phyloP scores from a whole-genome alignment of 2,113 vertebrate genomes.

The Dromaius novaehollandiae region DNA sequence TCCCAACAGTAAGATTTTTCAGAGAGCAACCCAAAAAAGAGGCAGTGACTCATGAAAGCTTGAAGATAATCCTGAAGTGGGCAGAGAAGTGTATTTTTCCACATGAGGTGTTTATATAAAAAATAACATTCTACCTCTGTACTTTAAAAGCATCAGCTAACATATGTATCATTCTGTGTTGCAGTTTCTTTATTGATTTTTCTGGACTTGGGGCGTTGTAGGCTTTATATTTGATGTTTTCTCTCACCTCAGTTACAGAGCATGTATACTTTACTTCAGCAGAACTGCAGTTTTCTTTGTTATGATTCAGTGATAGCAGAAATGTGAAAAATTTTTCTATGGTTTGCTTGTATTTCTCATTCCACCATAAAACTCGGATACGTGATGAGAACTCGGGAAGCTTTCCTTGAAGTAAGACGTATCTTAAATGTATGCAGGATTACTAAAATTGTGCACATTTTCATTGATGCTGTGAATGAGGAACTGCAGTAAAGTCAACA shows the following conservation, averaged over 20 bases:
- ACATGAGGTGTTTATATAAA: background rate
- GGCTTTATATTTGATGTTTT: background rate
- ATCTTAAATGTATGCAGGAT: background rate
- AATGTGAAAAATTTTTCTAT: background rate
- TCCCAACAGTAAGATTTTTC: background rate
- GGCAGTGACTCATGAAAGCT: background rate
- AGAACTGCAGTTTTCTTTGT: constrained; percentile 27
- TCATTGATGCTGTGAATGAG: background rate
- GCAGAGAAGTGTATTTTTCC: background rate
- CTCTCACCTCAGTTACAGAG: background rate
- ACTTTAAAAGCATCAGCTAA: background rate
- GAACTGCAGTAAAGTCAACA: background rate
- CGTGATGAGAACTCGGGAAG: background rate
- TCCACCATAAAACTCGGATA: background rate
- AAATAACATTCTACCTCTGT: background rate
- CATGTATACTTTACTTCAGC: background rate
- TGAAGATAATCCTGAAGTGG: background rate
- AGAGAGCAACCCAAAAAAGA: background rate
- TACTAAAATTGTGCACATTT: background rate
- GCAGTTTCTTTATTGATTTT: constrained; percentile 28
- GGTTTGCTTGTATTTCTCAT: background rate
- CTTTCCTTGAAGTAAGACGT: background rate
- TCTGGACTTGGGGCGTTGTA: background rate
- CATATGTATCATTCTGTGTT: background rate
- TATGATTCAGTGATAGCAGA: background rate